These are phyloP conservation scores for Brachymystax lenok DNA, from an alignment of 2,797 vertebrate genomes.

Conservation along the genomic window DNA sequence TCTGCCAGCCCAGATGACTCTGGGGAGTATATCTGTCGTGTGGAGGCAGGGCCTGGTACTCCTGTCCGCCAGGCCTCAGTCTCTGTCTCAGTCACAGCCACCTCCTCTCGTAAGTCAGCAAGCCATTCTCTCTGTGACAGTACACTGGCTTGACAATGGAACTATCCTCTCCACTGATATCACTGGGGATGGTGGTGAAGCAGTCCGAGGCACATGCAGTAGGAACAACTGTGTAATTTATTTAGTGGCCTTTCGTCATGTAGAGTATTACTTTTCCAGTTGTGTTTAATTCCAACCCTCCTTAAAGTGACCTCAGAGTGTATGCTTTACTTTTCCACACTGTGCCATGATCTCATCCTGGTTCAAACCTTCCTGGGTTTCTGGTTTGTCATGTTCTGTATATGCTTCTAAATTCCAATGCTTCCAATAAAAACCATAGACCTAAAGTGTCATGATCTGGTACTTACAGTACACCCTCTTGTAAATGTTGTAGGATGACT, in stretches of 20 bases:
- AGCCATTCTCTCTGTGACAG: too few relatives aligned
- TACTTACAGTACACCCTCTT: background rate
- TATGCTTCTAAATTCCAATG: too few relatives aligned
- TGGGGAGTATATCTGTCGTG: conserved; percentile 88
- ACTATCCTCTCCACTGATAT: too few relatives aligned
- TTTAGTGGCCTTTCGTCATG: background rate
- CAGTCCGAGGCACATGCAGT: background rate
- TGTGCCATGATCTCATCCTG: conserved; percentile 60
- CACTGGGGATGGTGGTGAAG: too few relatives aligned
- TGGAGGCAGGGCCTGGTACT: conserved; percentile 61
- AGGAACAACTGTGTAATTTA: background rate
- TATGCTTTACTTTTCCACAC: conserved; percentile 33
- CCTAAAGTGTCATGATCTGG: background rate
- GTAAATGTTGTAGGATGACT: background rate
- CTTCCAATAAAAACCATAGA: too few relatives aligned
- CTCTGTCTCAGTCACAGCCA: conserved; percentile 77
- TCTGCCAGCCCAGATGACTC: conserved; percentile 81
- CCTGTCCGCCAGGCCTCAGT: conserved; percentile 80
- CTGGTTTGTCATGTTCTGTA: background rate
- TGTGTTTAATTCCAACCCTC: conserved; percentile 31
- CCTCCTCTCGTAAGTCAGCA: conserved; percentile 72
- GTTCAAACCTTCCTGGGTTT: conserved; percentile 30
- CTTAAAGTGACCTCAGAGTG: conserved; percentile 47
- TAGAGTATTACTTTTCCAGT: background rate
- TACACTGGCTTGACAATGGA: too few relatives aligned